A percentile compares a stretch with the other conserved stretches of the same genome.
Evolutionary conservation across 1,140 invertebrate genomes (phyloP).

Genomic region (Venturia canescens): DNA sequence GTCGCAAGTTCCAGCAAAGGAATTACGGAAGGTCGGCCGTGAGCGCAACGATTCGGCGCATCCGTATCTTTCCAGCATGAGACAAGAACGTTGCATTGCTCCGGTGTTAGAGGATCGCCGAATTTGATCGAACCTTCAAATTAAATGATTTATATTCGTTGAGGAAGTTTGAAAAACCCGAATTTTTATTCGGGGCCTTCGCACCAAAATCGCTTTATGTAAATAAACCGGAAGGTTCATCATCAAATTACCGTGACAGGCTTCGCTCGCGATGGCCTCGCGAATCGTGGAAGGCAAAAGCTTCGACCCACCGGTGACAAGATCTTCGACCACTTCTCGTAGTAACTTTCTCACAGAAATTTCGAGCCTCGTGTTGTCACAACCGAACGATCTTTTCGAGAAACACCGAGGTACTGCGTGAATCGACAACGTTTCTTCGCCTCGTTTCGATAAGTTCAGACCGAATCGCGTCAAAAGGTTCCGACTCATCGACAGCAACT

Average conservation of each 20-base stretch:
- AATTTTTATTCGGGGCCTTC: no score
- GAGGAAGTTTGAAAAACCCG: background rate
- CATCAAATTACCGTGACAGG: conserved; percentile 71
- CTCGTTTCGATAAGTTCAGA: conserved; percentile 58
- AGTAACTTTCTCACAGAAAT: conserved; percentile 62
- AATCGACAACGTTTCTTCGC: conserved; percentile 58
- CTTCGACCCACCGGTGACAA: conserved; percentile 50
- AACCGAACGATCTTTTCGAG: conserved; percentile 56
- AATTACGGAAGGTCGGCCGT: conserved; percentile 73
- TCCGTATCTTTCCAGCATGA: conserved; percentile 65
- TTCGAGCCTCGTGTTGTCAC: conserved; percentile 51
- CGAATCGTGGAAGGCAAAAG: conserved; percentile 70
- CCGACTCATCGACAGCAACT: conserved; percentile 57
- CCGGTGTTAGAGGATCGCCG: conserved; percentile 65
- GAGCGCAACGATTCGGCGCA: conserved; percentile 72
- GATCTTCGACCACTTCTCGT: conserved; percentile 64
- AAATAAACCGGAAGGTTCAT: no score
- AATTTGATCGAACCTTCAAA: conserved; percentile 74
- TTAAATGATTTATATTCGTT: background rate
- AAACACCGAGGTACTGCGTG: conserved; percentile 70
- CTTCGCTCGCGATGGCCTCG: conserved; percentile 71
- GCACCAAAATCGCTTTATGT: no score
- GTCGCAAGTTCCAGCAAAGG: conserved; percentile 66
- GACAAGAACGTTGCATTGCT: conserved; percentile 67
- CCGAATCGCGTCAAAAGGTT: conserved; percentile 65